phyloP scores from a whole-genome alignment of 2,113 vertebrate species.

The Cettia cetti region DNA sequence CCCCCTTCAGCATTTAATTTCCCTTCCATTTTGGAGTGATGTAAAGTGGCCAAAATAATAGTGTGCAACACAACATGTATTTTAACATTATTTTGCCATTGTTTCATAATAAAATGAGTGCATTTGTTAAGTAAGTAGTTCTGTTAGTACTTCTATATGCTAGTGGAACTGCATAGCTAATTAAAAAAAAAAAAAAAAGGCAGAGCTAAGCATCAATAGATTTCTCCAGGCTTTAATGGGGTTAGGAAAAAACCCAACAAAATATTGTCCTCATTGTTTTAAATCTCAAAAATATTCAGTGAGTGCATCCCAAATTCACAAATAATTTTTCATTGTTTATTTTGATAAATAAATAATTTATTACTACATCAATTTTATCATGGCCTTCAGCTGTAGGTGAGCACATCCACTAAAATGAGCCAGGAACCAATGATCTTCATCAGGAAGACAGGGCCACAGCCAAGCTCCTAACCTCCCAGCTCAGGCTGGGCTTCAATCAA shows the following conservation, averaged over 20 bases:
- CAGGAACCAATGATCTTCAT: background rate
- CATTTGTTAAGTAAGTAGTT: background rate
- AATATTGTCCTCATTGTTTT: background rate
- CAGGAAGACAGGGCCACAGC: background rate
- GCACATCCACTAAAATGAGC: background rate
- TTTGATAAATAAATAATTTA: background rate
- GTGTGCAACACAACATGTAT: background rate
- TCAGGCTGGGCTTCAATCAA: background rate
- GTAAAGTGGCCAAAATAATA: background rate
- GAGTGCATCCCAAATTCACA: background rate
- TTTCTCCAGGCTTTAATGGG: background rate
- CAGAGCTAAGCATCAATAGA: background rate
- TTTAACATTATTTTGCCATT: background rate
- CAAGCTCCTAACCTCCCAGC: background rate
- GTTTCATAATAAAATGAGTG: background rate
- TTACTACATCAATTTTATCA: background rate
- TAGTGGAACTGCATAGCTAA: background rate
- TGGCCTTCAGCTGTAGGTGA: background rate
- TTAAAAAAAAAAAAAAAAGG: background rate
- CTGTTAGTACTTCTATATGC: background rate
- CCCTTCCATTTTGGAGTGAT: background rate
- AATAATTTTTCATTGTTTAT: background rate
- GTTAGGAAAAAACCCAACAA: background rate
- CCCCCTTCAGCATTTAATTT: background rate
- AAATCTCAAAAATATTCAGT: background rate